Evolutionary conservation across 2,797 vertebrate species (phyloP).

Genomic region (Pantherophis vulpinus): DNA sequence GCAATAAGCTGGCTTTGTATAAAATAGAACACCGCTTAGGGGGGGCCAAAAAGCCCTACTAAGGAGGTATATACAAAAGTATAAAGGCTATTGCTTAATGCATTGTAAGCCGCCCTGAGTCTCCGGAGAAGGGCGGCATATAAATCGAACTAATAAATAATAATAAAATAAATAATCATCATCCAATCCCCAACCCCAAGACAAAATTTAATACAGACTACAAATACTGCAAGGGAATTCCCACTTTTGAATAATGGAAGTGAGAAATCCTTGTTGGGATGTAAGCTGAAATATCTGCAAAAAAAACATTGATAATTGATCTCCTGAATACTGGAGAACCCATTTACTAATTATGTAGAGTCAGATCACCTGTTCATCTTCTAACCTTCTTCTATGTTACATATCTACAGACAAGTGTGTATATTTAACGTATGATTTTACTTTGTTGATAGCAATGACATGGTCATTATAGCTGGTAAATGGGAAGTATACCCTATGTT

Average conservation of each 20-base stretch:
- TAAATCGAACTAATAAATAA: too few species aligned
- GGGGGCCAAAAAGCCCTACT: too few species aligned
- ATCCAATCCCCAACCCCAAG: not conserved
- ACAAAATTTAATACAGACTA: not conserved
- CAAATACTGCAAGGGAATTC: not conserved
- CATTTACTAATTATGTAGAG: not conserved
- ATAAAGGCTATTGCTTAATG: too few species aligned
- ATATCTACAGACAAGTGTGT: not conserved
- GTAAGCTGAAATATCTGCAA: not conserved
- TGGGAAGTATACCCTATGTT: not conserved
- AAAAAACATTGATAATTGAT: not conserved
- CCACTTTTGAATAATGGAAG: not conserved
- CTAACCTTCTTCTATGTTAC: not conserved
- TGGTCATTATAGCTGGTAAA: not conserved
- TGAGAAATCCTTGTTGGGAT: not conserved
- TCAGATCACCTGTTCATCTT: not conserved
- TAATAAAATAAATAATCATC: not conserved
- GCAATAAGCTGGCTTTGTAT: too few species aligned
- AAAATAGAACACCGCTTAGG: too few species aligned
- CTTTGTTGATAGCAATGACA: not conserved
- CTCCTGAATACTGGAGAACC: not conserved
- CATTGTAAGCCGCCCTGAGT: too few species aligned
- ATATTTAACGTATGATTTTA: not conserved
- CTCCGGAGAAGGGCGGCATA: too few species aligned
- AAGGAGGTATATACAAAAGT: too few species aligned